These are phyloP conservation scores for Arge pagana DNA, from an alignment of 2,888 invertebrate species.

Conservation along the genomic window DNA sequence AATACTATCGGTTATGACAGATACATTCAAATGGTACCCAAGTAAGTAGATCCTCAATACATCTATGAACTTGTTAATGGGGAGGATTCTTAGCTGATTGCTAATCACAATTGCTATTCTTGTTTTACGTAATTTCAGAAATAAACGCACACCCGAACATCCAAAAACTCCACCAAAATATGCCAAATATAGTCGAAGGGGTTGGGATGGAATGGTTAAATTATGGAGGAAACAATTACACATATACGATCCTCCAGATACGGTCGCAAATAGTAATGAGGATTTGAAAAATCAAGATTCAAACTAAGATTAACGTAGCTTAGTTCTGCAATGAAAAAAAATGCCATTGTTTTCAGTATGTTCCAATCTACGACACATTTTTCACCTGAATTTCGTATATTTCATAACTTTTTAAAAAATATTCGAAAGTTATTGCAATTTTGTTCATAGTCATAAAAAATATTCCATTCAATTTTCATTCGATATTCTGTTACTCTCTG, in stretches of 20 bases:
- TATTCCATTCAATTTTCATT: too few species aligned
- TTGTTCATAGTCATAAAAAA: too few species aligned
- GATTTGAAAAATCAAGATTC: slow-evolving; percentile 24
- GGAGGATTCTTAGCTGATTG: background rate
- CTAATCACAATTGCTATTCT: background rate
- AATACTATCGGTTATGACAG: slow-evolving; percentile 86
- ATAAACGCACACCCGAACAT: slow-evolving; percentile 70
- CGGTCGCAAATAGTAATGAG: slow-evolving; percentile 23
- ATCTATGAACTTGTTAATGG: too few species aligned
- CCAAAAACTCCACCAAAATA: slow-evolving; percentile 90
- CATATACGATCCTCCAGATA: slow-evolving; percentile 69
- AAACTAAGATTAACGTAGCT: background rate
- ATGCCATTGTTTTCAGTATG: background rate
- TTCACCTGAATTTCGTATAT: background rate
- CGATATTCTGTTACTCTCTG: too few species aligned
- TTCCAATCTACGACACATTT: background rate
- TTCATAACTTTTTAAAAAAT: background rate
- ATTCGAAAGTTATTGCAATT: slow-evolving; percentile 7
- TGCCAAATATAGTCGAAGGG: slow-evolving; percentile 85
- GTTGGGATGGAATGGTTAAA: slow-evolving; percentile 88
- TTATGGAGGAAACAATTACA: slow-evolving; percentile 88
- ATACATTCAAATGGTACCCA: slow-evolving; percentile 71
- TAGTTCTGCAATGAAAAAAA: slow-evolving; percentile 1
- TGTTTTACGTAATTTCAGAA: slow-evolving; percentile 55
- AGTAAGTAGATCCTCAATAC: slow-evolving; percentile 61